A percentile compares a stretch with the other conserved stretches of the same genome.
Conservation (phyloP, 2,888 invertebrate species). For the Pycnomerus fuliginosus region DNA sequence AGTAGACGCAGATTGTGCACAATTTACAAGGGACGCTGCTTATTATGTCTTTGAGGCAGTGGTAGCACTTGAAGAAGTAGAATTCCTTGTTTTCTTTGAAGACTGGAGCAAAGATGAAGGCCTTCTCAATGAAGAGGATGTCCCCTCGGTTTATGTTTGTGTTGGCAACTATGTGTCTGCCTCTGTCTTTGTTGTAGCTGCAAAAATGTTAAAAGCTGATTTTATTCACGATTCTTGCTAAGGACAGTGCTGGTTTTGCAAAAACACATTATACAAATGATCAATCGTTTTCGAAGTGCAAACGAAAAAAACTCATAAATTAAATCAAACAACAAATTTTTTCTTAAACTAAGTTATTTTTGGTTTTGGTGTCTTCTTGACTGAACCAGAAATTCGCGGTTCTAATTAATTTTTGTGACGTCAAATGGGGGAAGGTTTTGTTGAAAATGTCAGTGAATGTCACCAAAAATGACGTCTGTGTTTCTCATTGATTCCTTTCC, state of each 20-base stretch:
- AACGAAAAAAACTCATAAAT: no score
- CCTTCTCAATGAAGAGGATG: conserved; percentile 76
- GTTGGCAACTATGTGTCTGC: conserved; percentile 66
- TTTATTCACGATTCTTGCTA: not conserved
- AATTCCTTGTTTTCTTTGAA: conserved; percentile 56
- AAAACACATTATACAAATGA: no score
- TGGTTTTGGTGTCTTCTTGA: no score
- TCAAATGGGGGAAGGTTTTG: no score
- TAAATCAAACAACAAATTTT: no score
- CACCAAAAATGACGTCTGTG: no score
- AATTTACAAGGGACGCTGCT: conserved; percentile 66
- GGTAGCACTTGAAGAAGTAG: conserved; percentile 63
- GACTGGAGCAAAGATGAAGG: conserved; percentile 74
- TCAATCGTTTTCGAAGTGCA: no score
- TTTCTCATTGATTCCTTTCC: no score
- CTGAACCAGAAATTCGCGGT: no score
- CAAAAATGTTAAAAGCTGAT: conserved; percentile 18
- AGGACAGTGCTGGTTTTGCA: conserved; percentile 5
- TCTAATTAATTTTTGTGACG: no score
- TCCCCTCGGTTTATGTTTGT: conserved; percentile 64
- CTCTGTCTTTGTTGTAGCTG: conserved; percentile 59
- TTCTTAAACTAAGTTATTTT: no score
- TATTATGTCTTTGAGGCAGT: conserved; percentile 65
- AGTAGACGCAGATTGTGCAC: conserved; percentile 70
- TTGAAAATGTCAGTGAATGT: no score